Conservation (phyloP, 2,797 vertebrate genomes). For the Coluber constrictor region DNA sequence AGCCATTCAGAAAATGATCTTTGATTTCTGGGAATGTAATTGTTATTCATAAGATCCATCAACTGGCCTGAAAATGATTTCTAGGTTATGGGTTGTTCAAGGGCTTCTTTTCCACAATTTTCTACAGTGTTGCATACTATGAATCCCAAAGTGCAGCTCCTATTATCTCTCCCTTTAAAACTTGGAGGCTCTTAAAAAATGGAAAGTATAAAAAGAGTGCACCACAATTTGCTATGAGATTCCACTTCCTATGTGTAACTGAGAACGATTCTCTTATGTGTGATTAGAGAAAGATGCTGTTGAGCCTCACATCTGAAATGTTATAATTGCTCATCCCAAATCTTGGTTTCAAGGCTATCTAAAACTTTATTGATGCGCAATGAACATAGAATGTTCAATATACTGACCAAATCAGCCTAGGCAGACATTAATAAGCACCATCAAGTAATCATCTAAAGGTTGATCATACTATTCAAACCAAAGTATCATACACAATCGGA, state of each 20-base stretch:
- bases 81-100: constrained; percentile 24
- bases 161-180: constrained; percentile 43
- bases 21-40: constrained; percentile 35
- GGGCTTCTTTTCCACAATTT: constrained; percentile 36
- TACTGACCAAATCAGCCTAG: neutral
- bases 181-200: constrained; percentile 5
- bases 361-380: neutral
- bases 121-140: constrained; percentile 25
- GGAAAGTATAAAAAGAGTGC: neutral
- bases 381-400: neutral
- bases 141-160: constrained; percentile 27
- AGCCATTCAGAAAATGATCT: constrained; percentile 19
- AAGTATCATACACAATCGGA: neutral
- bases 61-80: constrained; percentile 43
- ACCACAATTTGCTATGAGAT: neutral
- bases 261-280: neutral
- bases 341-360: neutral
- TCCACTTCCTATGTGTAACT: neutral
- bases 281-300: neutral
- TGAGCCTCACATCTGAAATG: neutral
- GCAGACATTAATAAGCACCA: neutral
- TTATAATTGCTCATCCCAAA: neutral
- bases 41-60: constrained; percentile 23
- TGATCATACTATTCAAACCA: neutral
- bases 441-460: neutral